Base-by-base conservation (phyloP, 2,888 invertebrate genomes). In the Lutraria lutraria region DNA sequence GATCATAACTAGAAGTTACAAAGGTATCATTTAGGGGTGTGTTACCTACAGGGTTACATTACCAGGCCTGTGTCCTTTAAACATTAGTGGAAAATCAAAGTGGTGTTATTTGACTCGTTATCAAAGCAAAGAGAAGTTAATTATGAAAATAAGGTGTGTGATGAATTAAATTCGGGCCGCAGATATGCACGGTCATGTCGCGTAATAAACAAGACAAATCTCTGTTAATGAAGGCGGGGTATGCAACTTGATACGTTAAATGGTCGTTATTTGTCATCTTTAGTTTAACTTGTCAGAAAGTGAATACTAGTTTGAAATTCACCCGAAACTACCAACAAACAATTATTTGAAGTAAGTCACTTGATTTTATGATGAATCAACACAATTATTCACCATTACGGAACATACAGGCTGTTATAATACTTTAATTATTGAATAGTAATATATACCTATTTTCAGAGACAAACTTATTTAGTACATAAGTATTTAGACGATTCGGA, bases 161-260 rank as follows among this genome's bases (percentile, higher is more conserved):
- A 79, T 79, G 72, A 85, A 79, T 54, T 19, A 72, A 79, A 56
- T 54, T 85, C 54, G 15, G 25, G 85, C 31, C 16, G 43, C 31
- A 54, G 76, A 79, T 29, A 85, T 85, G 85, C 54, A 31, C 31
- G 21, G 54, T 85, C 85, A 79, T 79, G 63, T n/a, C 21, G 63
- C 63, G 6, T 68, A 68, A 25, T 68, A 25, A 12, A 12, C 43
- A n/a, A n/a, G 25, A 25, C 25, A 13, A 68, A 10, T 25, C 63
- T 25, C 25, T n/a, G 52, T 79, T 76, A 76, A 85, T 85, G 16
- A 85, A 56, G 85, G 85, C n/a, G 85, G 76, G 85, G 76, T 31
- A 54, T 76, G 85, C 29, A 85, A 85, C 79, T 0, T 13, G 53
- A 85, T 85, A 85, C 29, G 54, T 34, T 29, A 3, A 29, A 15